Evolutionary conservation across 2,888 invertebrate species (phyloP).

Genomic region (Elgonia sp.): DNA sequence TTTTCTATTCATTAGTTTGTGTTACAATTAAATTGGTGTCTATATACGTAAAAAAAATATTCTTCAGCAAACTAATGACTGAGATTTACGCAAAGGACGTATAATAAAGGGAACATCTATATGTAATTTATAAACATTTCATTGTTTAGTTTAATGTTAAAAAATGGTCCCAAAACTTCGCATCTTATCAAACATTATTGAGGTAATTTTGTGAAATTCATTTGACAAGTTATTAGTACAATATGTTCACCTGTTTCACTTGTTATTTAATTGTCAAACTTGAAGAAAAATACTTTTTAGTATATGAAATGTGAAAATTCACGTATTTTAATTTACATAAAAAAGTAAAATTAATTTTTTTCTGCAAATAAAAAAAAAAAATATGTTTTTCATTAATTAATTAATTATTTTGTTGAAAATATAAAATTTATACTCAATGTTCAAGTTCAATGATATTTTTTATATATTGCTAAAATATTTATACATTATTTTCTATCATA

Average conservation of each 20-base stretch:
- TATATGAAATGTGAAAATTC: too few relatives aligned
- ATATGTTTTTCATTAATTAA: too few relatives aligned
- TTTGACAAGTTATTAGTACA: neutral
- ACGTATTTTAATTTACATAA: too few relatives aligned
- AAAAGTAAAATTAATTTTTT: too few relatives aligned
- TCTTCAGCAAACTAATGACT: too few relatives aligned
- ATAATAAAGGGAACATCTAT: neutral
- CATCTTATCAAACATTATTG: conserved; percentile 91
- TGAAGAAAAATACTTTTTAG: too few relatives aligned
- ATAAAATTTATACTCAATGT: too few relatives aligned
- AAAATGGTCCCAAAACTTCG: conserved; percentile 92
- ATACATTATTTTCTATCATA: too few relatives aligned
- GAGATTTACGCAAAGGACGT: neutral
- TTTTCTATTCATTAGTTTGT: conserved; percentile 19
- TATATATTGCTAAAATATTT: too few relatives aligned
- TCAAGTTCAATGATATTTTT: too few relatives aligned
- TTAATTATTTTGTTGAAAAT: too few relatives aligned
- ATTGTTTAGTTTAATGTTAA: neutral
- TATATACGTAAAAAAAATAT: neutral
- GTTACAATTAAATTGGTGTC: conserved; percentile 4
- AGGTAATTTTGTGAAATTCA: conserved; percentile 87
- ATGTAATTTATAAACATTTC: neutral
- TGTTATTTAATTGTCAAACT: neutral
- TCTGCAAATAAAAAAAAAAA: too few relatives aligned
- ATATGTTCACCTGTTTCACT: conserved; percentile 37